Evolutionary conservation across 2,888 invertebrate genomes (phyloP).

Genomic region (Philereme transversata): DNA sequence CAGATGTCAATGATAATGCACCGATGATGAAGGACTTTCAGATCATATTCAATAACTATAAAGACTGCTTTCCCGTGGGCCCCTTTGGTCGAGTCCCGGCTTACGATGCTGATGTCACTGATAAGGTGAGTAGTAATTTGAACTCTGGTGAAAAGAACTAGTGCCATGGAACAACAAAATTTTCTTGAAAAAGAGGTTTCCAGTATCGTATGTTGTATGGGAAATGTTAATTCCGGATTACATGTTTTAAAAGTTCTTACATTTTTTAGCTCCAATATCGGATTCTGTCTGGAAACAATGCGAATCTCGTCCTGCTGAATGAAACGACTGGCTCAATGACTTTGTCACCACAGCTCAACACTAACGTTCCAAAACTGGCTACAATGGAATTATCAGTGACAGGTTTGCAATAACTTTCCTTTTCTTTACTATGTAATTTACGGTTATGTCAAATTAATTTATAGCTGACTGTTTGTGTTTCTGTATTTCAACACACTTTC

Average conservation of each 20-base stretch:
- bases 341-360: slow-evolving; percentile 95
- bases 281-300: slow-evolving; percentile 96
- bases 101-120: slow-evolving; percentile 96
- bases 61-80: slow-evolving; percentile 96
- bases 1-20: slow-evolving; percentile 97
- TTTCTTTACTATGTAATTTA: too few species aligned
- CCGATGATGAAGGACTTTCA: slow-evolving; percentile 96
- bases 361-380: slow-evolving; percentile 96
- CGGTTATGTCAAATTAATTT: too few species aligned
- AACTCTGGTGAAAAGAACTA: too few species aligned
- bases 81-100: slow-evolving; percentile 96
- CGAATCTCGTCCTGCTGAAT: slow-evolving; percentile 93
- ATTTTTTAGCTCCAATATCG: slow-evolving; percentile 87
- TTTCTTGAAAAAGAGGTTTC: too few species aligned
- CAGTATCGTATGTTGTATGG: too few species aligned
- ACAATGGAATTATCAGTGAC: slow-evolving; percentile 97
- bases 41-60: slow-evolving; percentile 97
- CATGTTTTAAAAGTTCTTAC: neutral
- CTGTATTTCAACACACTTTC: too few species aligned
- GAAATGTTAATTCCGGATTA: too few species aligned
- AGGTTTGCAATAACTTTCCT: slow-evolving; percentile 57
- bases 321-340: slow-evolving; percentile 92
- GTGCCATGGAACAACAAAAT: too few species aligned
- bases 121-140: slow-evolving; percentile 77
- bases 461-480: too few species aligned